Conservation (phyloP, 2,797 vertebrate genomes). For the Eleutherodactylus coqui region DNA sequence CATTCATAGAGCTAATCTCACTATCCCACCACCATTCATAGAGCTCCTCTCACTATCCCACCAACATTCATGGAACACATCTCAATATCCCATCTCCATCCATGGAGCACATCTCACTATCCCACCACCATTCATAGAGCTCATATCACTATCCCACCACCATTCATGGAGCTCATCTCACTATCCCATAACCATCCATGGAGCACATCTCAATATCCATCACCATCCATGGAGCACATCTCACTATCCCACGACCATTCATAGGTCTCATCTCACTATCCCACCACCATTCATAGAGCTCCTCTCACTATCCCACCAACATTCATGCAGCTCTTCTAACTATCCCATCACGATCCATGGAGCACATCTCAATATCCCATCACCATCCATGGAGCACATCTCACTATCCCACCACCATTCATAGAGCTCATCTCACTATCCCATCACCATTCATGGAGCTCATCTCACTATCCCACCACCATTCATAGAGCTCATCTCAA, state of each 20-base stretch:
- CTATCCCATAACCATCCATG: neutral
- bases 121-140: neutral
- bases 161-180: neutral
- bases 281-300: neutral
- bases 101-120: neutral
- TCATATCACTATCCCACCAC: neutral
- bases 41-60: neutral
- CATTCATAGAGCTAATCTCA: neutral
- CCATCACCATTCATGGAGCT: neutral
- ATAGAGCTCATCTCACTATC: neutral
- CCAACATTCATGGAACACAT: neutral
- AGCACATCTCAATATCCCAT: neutral
- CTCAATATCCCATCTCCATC: too few species aligned
- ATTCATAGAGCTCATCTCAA: neutral
- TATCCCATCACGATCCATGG: too few species aligned
- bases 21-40: neutral
- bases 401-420: neutral
- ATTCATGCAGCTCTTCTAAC: neutral
- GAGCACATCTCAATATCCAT: neutral
- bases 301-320: neutral
- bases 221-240: neutral
- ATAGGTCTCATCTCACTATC: neutral
- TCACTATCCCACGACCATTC: neutral
- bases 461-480: neutral
- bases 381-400: neutral